Conservation (phyloP, 2,888 invertebrate species). For the Crocallis elinguaria region DNA sequence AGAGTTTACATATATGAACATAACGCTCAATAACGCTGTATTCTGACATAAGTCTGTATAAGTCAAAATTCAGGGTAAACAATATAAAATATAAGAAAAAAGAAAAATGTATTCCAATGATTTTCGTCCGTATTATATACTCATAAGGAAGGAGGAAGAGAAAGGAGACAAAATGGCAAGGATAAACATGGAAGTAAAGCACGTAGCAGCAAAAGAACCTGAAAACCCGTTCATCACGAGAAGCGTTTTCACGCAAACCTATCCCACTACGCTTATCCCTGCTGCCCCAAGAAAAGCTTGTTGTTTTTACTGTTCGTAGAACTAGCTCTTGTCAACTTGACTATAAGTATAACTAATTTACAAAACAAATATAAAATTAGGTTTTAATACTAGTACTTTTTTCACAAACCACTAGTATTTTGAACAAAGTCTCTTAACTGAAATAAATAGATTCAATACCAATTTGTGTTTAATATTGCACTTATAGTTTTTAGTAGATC, state of each 20-base stretch:
- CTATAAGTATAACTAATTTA: not conserved
- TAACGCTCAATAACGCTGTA: too few relatives aligned
- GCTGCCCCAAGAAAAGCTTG: conserved; percentile 70
- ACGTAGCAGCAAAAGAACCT: conserved; percentile 48
- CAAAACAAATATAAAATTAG: too few relatives aligned
- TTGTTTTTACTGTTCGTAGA: conserved; percentile 66
- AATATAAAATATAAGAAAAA: conserved; percentile 27
- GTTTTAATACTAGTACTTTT: too few relatives aligned
- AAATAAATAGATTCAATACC: not conserved
- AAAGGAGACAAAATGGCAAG: conserved; percentile 73
- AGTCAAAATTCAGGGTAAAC: not conserved
- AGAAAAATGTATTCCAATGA: conserved; percentile 67
- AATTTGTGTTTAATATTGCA: not conserved
- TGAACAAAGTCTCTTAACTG: too few relatives aligned
- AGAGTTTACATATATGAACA: too few relatives aligned
- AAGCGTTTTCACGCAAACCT: conserved; percentile 68
- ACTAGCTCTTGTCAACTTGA: not conserved
- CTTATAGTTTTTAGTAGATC: not conserved
- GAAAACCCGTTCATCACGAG: conserved; percentile 70
- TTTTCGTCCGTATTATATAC: conserved; percentile 70
- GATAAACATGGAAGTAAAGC: conserved; percentile 75
- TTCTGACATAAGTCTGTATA: not conserved
- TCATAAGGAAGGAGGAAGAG: conserved; percentile 73
- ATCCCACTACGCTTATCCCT: conserved; percentile 66
- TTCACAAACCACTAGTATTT: too few relatives aligned